A percentile compares a stretch with the other conserved stretches of the same genome.
These are phyloP conservation scores for Phragmatobia fuliginosa DNA, from an alignment of 2,888 invertebrate species.

Conservation along the genomic window DNA sequence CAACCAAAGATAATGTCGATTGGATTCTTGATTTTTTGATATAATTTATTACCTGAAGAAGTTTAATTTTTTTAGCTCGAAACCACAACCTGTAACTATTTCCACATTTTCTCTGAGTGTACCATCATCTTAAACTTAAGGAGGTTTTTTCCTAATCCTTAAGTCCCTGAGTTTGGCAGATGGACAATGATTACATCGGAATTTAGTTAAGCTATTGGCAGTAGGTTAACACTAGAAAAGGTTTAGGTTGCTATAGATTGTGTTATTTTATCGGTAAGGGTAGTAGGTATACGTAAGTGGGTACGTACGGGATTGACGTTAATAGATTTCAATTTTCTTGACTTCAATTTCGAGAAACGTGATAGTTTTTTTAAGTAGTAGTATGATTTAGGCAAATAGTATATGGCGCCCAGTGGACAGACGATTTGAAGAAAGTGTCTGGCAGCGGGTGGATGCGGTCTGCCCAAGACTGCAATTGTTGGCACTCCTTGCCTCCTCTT, in stretches of 20 bases:
- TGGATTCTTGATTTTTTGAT: too few relatives aligned
- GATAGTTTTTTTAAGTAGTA: background rate
- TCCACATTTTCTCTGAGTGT: background rate
- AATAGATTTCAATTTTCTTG: background rate
- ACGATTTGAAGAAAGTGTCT: too few relatives aligned
- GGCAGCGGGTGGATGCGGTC: too few relatives aligned
- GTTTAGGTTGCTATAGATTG: conserved; percentile 1
- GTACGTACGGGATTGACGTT: background rate
- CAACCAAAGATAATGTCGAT: too few relatives aligned
- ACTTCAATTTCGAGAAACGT: background rate
- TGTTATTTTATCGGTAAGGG: background rate
- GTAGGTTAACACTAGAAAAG: conserved; percentile 10
- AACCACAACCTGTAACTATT: background rate
- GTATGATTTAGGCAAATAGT: too few relatives aligned
- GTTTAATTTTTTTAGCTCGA: background rate
- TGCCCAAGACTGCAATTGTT: too few relatives aligned
- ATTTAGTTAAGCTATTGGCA: conserved; percentile 14
- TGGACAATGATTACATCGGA: conserved; percentile 19
- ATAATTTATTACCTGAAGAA: background rate
- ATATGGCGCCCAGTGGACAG: too few relatives aligned
- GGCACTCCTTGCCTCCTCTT: too few relatives aligned
- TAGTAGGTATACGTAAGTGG: background rate
- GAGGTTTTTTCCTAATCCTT: conserved; percentile 7
- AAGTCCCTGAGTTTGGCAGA: conserved; percentile 17
- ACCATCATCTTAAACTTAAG: background rate